Evolutionary conservation across 2,888 invertebrate genomes (phyloP).

Genomic region (Trachelus tabidus): DNA sequence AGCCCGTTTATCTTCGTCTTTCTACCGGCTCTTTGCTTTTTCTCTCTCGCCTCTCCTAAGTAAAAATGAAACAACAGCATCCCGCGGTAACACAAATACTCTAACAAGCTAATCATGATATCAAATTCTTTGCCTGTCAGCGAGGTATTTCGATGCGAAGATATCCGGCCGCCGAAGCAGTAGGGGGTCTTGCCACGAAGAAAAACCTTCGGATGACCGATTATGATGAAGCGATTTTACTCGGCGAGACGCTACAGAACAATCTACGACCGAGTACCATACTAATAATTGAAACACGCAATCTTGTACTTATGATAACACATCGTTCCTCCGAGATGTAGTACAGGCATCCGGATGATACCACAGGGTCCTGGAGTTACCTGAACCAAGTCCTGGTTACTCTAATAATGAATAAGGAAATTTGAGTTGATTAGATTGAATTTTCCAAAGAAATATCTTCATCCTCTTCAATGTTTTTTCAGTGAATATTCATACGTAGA

Average conservation of each 20-base stretch:
- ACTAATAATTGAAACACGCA: constrained; percentile 63
- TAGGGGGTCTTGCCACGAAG: constrained; percentile 46
- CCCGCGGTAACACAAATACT: constrained; percentile 51
- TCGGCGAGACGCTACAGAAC: constrained; percentile 38
- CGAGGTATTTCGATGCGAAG: constrained; percentile 61
- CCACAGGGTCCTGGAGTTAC: background rate
- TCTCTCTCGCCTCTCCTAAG: background rate
- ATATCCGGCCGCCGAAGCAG: constrained; percentile 56
- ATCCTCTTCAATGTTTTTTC: background rate
- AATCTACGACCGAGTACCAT: constrained; percentile 23
- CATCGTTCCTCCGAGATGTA: background rate
- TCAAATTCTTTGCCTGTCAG: constrained; percentile 65
- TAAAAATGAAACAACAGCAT: background rate
- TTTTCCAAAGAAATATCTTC: background rate
- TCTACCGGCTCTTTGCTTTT: background rate
- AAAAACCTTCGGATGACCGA: constrained; percentile 62
- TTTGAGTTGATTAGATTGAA: background rate
- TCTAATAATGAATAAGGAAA: background rate
- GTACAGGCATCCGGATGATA: background rate
- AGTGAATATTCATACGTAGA: background rate
- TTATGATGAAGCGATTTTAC: constrained; percentile 65
- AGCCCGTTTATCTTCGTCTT: background rate
- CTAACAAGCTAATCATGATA: constrained; percentile 64
- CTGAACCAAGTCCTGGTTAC: background rate
- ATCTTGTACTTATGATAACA: constrained; percentile 52